Evolutionary conservation across 2,888 invertebrate genomes (phyloP).

Genomic region (Apamea epomidion): DNA sequence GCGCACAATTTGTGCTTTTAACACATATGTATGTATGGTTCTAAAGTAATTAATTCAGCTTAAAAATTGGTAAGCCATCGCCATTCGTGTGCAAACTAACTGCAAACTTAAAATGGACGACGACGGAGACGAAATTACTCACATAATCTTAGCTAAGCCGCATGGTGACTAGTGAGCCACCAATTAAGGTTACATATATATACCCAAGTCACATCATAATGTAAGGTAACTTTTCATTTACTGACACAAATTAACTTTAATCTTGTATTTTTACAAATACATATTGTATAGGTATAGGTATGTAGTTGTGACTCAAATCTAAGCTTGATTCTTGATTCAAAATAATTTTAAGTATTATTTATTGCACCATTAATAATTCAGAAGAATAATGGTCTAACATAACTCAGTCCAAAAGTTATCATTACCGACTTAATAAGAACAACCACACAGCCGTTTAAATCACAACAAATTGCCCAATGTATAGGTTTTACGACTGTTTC

Average conservation of each 20-base stretch:
- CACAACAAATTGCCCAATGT: constrained; percentile 53
- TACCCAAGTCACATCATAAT: constrained; percentile 16
- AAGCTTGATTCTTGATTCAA: constrained; percentile 7
- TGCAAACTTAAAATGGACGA: constrained; percentile 19
- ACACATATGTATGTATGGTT: too few relatives aligned
- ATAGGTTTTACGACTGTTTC: constrained; percentile 60
- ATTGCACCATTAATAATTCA: constrained; percentile 33
- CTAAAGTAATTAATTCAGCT: not conserved
- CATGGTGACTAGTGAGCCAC: constrained; percentile 26
- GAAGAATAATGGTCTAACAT: constrained; percentile 28
- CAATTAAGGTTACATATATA: constrained; percentile 13
- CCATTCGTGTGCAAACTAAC: not conserved
- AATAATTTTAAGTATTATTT: constrained; percentile 19
- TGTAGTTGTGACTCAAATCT: not conserved
- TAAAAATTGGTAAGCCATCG: not conserved
- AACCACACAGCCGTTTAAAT: constrained; percentile 49
- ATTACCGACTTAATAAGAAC: constrained; percentile 48
- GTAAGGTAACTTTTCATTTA: not conserved
- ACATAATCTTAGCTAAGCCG: constrained; percentile 39
- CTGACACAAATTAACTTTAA: not conserved
- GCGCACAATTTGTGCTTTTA: not conserved
- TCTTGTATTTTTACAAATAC: not conserved
- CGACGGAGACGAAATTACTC: constrained; percentile 37
- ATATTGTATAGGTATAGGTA: too few relatives aligned
- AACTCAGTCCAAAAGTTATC: constrained; percentile 42